Evolutionary conservation across 2,797 vertebrate genomes (phyloP), one percentile per base, ranked within the genome.

Genomic region (Psittacula echo): DNA sequence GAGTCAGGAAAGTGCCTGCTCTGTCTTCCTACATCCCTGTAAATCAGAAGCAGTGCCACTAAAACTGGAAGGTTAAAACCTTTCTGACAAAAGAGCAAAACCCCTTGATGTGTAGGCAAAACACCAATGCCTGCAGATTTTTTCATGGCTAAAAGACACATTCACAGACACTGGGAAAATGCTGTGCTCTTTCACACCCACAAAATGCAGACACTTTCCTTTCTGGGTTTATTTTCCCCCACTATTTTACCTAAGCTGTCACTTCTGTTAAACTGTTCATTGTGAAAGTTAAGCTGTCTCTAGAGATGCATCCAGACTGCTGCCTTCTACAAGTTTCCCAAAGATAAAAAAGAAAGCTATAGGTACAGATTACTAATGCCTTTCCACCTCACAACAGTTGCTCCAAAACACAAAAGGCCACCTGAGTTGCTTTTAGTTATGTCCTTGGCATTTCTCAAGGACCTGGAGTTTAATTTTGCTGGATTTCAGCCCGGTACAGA

Each of bases 251-350:
- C 94, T 94, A 92, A 92, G 89, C 89, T 96, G 93, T 95, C 87
- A 89, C 85, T 96, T 96, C 83, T 95, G 76, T 89, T 96, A 94
- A 95, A 96, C 71, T 88, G 84, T 83, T 97, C 94, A 83, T 91
- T 94, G 92, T 89, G 84, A 94, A 96, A 97, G 89, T 93, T 97
- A 96, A 97, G 79, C 85, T 96, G 93, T 96, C 96, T 95, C 95
- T 82, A 84, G 96, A 96, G 97, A 96, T 91, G 86, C 83, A 89
- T 93, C 73, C 92, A 96, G 94, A 93, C 93, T 93, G 82, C 94
- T 95, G 78, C 68, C 71, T 94, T 96, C 89, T 87, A 83, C 89
- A 94, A 94, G 93, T 95, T 96, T 96, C 79, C 75, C 60, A 91
- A 94, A 97, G 93, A 96, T 94, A 95, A 95, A 96, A 96, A 95